Conservation (phyloP, 2,888 invertebrate genomes). For the Ditylenchus weischeri region DNA sequence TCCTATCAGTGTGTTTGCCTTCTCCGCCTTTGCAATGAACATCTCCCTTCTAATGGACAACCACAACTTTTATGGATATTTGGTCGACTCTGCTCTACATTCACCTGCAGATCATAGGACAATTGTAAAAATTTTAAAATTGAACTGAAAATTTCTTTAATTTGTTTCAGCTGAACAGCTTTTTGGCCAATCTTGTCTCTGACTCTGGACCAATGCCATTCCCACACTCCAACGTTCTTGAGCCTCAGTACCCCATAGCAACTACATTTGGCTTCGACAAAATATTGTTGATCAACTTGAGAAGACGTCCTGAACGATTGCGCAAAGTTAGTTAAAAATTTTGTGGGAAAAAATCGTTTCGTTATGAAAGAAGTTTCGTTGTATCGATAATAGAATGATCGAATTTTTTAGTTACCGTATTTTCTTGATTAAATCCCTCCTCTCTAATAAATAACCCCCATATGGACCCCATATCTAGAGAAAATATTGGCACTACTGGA, state of each 20-base stretch:
- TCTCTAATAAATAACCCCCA: no score
- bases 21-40: conserved; percentile 64
- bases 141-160: no score
- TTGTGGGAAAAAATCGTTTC: no score
- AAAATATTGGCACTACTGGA: no score
- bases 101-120: conserved; percentile 9
- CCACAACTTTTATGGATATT: conserved; percentile 75
- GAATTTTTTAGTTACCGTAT: no score
- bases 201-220: conserved; percentile 41
- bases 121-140: no score
- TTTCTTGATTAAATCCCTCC: no score
- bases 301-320: conserved; percentile 76
- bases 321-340: conserved; percentile 62
- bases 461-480: no score
- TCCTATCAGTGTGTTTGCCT: conserved; percentile 37
- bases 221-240: conserved; percentile 42
- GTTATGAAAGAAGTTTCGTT: no score
- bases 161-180: conserved; percentile 36
- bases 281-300: conserved; percentile 87
- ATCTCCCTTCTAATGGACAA: conserved; percentile 76
- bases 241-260: conserved; percentile 39
- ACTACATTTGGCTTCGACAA: conserved; percentile 58
- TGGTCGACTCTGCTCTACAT: conserved; percentile 69
- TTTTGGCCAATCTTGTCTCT: conserved; percentile 45
- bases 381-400: no score